Evolutionary conservation across 64 coral and sea anemone genomes (phyloP).

Genomic region (Astreopora myriophthalma): DNA sequence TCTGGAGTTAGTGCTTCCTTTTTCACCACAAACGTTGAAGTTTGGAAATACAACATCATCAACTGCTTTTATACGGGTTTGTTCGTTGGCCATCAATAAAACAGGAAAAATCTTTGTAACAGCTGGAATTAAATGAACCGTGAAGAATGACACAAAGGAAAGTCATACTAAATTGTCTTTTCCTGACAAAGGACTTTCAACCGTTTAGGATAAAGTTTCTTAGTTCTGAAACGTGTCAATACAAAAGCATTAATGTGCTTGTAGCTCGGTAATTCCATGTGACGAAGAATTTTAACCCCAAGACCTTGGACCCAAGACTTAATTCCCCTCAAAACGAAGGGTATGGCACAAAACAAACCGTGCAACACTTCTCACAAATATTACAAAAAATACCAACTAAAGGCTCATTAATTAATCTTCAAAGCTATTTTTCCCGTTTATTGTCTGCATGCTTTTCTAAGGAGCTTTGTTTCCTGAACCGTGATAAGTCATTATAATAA

Average conservation of each 20-base stretch:
- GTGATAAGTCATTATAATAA: slow-evolving; percentile 27
- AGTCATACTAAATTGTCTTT: slow-evolving; percentile 1
- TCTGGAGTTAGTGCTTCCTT: too few relatives aligned
- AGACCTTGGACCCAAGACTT: background rate
- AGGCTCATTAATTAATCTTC: slow-evolving; percentile 14
- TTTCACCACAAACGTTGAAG: background rate
- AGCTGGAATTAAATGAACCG: slow-evolving; percentile 17
- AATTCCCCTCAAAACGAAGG: background rate
- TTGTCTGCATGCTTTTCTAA: slow-evolving; percentile 15
- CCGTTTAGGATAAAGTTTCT: background rate
- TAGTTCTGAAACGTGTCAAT: slow-evolving; percentile 1
- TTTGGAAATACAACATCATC: background rate
- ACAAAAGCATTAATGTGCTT: background rate
- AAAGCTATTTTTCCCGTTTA: slow-evolving; percentile 19
- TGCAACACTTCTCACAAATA: background rate
- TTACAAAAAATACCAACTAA: background rate
- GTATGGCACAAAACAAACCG: background rate
- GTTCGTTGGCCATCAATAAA: background rate
- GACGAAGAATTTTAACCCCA: background rate
- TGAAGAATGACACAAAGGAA: background rate
- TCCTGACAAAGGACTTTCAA: background rate
- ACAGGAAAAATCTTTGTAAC: slow-evolving; percentile 8
- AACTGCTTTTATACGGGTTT: background rate
- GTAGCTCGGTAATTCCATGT: background rate
- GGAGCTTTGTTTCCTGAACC: slow-evolving; percentile 5